Base-by-base conservation (phyloP, 2,113 vertebrate genomes). In the Eonycteris spelaea region DNA sequence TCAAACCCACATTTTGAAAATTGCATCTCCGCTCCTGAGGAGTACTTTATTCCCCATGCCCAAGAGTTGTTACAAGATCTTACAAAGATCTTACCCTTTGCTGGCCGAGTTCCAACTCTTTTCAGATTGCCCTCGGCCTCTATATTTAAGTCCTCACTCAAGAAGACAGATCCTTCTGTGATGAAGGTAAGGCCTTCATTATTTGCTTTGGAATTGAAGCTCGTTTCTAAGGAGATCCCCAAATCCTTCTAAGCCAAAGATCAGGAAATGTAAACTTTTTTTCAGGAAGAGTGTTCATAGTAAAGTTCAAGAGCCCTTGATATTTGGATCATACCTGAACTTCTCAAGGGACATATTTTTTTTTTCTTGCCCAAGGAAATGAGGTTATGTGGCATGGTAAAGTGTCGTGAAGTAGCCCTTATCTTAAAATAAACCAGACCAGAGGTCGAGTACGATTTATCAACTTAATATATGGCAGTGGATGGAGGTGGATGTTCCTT, bases 401-500 rank as follows among this genome's bases (percentile, higher is more conserved):
- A 87, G 48, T 59, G 14, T 88, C 45, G 65, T 80, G 40, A 92
- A 93, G 53, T 97, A 83, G n/a, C 33, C 38, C 92, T 96, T 94
- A 86, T 65, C 43, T 87, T 97, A 96, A 95, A 96, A 90, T 97
- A 95, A 91, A 91, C 82, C 82, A 90, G 74, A 87, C 51, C 55
- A 86, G 48, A 87, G 53, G 28, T 93, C 33, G 24, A 86, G 38
- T 78, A 57, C 40, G n/a, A 84, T 51, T 71, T 73, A 84, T 73
- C 85, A 93, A 15, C 84, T 86, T 84, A 59, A 63, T 84, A 67
- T 19, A 68, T 90, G 51, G 21, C 80, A 70, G 35, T 93, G 35
- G 59, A 67, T 80, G 70, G n/a, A 95, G 61, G 91, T 74, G 24
- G 82, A 12, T 84, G 53, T 91, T 88, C 51, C 53, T 91, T 96